Percentiles rank a stretch among this genome's conserved stretches.
Evolutionary conservation across 2,888 invertebrate species (phyloP).

Genomic region (Lucinisca nassula): DNA sequence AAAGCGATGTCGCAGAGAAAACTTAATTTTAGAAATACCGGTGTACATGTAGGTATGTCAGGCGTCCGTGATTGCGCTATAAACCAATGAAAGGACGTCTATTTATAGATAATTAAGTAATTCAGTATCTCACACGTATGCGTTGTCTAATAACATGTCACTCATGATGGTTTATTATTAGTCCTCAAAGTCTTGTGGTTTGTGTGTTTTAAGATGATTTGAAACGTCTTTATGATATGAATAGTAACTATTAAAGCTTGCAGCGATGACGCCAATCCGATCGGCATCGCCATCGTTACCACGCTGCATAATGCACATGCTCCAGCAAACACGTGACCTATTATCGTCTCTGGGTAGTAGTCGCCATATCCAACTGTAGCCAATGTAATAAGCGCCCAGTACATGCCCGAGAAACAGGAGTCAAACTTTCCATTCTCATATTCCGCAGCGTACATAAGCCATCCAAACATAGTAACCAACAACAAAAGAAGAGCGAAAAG

Average conservation of each 20-base stretch:
- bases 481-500: background rate
- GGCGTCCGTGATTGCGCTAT: too few species aligned
- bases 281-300: background rate
- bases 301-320: slow-evolving; percentile 4
- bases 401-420: background rate
- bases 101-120: too few species aligned
- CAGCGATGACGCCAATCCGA: slow-evolving; percentile 9
- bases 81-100: too few species aligned
- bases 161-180: too few species aligned
- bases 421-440: background rate
- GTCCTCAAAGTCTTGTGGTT: background rate
- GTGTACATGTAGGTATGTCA: too few species aligned
- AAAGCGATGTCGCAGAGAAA: too few species aligned
- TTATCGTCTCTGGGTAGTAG: background rate
- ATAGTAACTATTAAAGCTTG: background rate
- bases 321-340: background rate
- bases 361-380: slow-evolving; percentile 27
- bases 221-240: background rate
- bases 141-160: too few species aligned
- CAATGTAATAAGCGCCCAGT: slow-evolving; percentile 19
- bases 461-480: background rate
- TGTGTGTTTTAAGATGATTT: background rate
- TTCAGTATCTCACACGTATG: too few species aligned
- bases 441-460: background rate
- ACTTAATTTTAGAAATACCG: too few species aligned